A percentile compares a stretch with the other conserved stretches of the same genome.
phyloP scores from a whole-genome alignment of 2,888 invertebrate genomes.

The Calameuta idolon region DNA sequence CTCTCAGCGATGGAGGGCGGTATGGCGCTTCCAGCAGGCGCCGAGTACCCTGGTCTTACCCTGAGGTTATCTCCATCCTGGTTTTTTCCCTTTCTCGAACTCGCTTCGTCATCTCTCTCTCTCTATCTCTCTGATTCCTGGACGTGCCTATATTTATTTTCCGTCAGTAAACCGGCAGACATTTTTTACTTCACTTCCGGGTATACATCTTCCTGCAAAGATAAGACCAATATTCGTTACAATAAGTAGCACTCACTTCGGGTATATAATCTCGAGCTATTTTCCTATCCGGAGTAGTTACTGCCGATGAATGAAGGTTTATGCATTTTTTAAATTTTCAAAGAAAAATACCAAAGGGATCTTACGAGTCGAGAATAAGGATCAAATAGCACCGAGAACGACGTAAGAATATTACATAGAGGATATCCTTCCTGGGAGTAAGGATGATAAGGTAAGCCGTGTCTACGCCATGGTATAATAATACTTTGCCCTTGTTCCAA shows the following conservation, averaged over 20 bases:
- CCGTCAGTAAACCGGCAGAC: background rate
- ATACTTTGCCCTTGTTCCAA: slow-evolving; percentile 7
- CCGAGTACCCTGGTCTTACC: background rate
- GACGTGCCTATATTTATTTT: background rate
- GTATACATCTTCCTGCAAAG: background rate
- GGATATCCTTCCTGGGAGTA: background rate
- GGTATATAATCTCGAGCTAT: background rate
- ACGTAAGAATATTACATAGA: background rate
- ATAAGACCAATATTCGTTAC: background rate
- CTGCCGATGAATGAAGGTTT: background rate
- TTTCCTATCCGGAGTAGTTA: background rate
- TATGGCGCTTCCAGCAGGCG: slow-evolving; percentile 26
- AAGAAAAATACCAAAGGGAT: background rate
- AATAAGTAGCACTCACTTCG: background rate
- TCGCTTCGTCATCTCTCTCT: background rate
- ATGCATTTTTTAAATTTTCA: background rate
- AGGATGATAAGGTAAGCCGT: background rate
- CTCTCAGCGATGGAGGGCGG: slow-evolving; percentile 46
- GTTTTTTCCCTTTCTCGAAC: background rate
- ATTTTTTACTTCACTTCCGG: background rate
- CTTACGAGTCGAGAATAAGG: background rate
- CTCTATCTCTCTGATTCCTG: background rate
- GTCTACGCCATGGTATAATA: background rate
- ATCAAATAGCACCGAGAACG: background rate
- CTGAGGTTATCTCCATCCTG: background rate